Evolutionary conservation across 37 sponge, comb jelly and placozoan genomes (phyloP).

Genomic region (Ianthella basta): DNA sequence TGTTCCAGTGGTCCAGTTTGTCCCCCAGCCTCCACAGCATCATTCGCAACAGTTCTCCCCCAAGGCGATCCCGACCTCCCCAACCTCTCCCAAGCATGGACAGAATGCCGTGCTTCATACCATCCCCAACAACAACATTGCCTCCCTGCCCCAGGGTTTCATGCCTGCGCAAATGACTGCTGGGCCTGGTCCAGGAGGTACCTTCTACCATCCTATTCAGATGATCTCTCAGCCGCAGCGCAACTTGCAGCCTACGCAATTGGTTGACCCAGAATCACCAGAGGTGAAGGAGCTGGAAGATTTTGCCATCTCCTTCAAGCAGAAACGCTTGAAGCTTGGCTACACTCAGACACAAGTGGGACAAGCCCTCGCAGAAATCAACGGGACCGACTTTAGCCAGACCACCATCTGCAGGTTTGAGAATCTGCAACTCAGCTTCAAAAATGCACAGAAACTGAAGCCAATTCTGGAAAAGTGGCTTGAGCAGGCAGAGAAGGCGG

Average conservation of each 20-base stretch:
- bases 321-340: conserved; percentile 88
- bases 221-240: conserved; percentile 49
- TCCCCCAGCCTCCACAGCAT: neutral
- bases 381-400: conserved; percentile 97
- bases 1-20: conserved; percentile 30
- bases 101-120: conserved; percentile 11
- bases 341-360: conserved; percentile 98
- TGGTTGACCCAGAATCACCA: conserved; percentile 75
- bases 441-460: conserved; percentile 95
- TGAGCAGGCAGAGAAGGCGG: conserved; percentile 90
- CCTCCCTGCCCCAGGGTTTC: conserved; percentile 27
- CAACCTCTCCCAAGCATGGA: conserved; percentile 5
- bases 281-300: conserved; percentile 89
- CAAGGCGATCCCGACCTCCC: neutral
- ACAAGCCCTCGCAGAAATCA: conserved; percentile 90
- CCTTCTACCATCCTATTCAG: conserved; percentile 22
- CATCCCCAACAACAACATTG: neutral
- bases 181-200: neutral
- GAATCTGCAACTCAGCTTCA: conserved; percentile 93
- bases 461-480: conserved; percentile 96
- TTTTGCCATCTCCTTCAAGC: conserved; percentile 90
- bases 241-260: conserved; percentile 56
- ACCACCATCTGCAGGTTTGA: conserved; percentile 97
- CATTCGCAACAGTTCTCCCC: conserved; percentile 18
- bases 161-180: conserved; percentile 18